Base-by-base conservation (phyloP, 2,888 invertebrate species). In the Coenonympha arcania region DNA sequence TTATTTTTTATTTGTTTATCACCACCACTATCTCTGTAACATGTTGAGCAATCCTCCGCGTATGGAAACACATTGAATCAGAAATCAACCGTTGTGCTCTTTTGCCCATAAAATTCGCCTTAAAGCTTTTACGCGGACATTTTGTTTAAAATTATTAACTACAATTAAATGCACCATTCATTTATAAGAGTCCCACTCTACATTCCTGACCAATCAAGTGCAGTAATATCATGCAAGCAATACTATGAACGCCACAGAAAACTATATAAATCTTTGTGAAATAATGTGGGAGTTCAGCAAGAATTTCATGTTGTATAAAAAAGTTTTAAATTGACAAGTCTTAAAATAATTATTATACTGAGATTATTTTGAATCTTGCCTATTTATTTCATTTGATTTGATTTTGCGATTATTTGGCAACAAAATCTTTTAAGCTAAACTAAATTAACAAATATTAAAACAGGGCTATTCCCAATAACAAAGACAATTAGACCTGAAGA, bases 131-230 rank as follows among this genome's bases (percentile, higher is more conserved):
- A 80, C 58, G 73, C 79, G 80, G 84, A 82, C 81, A 82, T 70
- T 75, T 65, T 69, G 30, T 22, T 73, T 75, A 54, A 80, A 80
- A 83, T 77, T 77, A 83, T 77, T 77, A 81, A 83, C 80, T 84
- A 86, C 69, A 73, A 67, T 79, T 80, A 84, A 85, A 86, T 83
- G 85, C 85, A 86, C 85, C 85, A 84, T n/a, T n/a, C n/a, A n/a
- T n/a, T n/a, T 83, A 70, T 66, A 66, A 74, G 71, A 71, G 69
- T 68, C 61, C 66, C 65, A 63, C 57, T 59, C 63, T 61, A 66
- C 61, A 62, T 63, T 68, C 60, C 71, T 69, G 66, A 70, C 65
- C 62, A 54, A 63, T 57, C 57, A 59, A 63, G 61, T 65, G 61
- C 62, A 66, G 63, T 65, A 65, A 53, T 63, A 69, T 76, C 62